Evolutionary conservation across 2,797 vertebrate genomes (phyloP), one percentile per base, ranked within the genome.

Genomic region (Oceanodroma leucorhoa): DNA sequence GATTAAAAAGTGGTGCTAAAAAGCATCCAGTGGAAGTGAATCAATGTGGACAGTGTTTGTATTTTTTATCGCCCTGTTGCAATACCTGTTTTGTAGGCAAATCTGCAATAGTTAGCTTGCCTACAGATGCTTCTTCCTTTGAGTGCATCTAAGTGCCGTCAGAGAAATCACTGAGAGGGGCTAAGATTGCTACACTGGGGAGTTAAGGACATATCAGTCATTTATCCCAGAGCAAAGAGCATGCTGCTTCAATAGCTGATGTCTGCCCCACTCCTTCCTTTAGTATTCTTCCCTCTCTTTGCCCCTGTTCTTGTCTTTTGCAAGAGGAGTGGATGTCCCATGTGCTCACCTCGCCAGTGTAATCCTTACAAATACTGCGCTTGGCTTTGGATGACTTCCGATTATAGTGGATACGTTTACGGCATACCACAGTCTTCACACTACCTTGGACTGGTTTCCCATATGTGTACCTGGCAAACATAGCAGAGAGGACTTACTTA

Each of bases 361-460:
- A 92, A 22, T 97, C 89, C 92, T 46, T 93, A 41, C 96, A 96
- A 38, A 96, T 80, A 1, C 48, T 92, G 73, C 4, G 81, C 66
- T 83, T 95, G 87, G 70, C 81, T 80, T 82, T 95, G 83, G 93
- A 77, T 64, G 90, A 82, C 17, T 19, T 95, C 16, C 60, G 46
- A 24, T 20, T 45, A 10, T 94, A 94, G 36, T 13, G 79, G 50
- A 71, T 16, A 5, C 70, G 78, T 6, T 90, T 95, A 1, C 88
- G 93, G 87, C 96, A 97, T 55, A 97, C 93, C 70, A 54, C 72
- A 6, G 46, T 91, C 60, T 23, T 87, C 73, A 96, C 93, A 0
- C 57, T 81, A 0, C 97, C 96, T 36, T 27, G 87, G 41, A 97
- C 95, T 22, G 93, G 81, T 34, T 96, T 97, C 82, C 94, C 94